These are phyloP conservation scores for Trachelus stipa DNA, from an alignment of 2,888 invertebrate genomes.

Conservation along the genomic window DNA sequence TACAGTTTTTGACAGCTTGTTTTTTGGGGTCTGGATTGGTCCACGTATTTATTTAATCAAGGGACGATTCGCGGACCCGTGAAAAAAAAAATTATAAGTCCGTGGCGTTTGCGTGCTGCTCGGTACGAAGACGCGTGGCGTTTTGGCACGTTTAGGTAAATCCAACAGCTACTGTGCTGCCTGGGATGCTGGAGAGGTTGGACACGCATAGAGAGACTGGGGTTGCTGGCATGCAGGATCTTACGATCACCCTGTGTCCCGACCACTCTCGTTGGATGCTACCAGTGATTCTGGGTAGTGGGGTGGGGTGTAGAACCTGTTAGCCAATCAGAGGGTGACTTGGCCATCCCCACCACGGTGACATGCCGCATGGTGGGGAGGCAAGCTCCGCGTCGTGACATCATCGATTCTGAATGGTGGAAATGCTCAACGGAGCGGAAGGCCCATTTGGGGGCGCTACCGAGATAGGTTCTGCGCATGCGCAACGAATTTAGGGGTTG, in stretches of 20 bases:
- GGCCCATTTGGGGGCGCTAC: conserved; percentile 64
- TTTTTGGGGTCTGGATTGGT: not conserved
- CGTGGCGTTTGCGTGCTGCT: conserved; percentile 31
- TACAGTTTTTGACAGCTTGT: not conserved
- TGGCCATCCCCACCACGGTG: conserved; percentile 30
- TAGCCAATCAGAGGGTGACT: conserved; percentile 46
- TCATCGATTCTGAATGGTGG: conserved; percentile 67
- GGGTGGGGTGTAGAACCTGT: conserved; percentile 34
- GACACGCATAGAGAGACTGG: conserved; percentile 48
- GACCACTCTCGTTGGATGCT: conserved; percentile 48
- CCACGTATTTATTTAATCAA: not conserved
- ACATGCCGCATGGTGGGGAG: conserved; percentile 35
- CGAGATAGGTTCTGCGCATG: conserved; percentile 39
- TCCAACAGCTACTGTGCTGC: not conserved
- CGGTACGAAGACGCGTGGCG: conserved; percentile 51
- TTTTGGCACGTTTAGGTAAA: conserved; percentile 40
- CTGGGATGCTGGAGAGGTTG: conserved; percentile 31
- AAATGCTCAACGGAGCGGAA: conserved; percentile 65
- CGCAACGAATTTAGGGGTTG: conserved; percentile 28
- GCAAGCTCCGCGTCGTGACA: conserved; percentile 55
- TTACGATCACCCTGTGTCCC: conserved; percentile 17
- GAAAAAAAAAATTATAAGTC: not conserved
- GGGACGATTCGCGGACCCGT: not conserved
- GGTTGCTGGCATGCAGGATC: conserved; percentile 14
- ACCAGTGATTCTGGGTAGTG: conserved; percentile 30